Base-by-base conservation (phyloP, 1,140 invertebrate genomes). In the Atta colombica region DNA sequence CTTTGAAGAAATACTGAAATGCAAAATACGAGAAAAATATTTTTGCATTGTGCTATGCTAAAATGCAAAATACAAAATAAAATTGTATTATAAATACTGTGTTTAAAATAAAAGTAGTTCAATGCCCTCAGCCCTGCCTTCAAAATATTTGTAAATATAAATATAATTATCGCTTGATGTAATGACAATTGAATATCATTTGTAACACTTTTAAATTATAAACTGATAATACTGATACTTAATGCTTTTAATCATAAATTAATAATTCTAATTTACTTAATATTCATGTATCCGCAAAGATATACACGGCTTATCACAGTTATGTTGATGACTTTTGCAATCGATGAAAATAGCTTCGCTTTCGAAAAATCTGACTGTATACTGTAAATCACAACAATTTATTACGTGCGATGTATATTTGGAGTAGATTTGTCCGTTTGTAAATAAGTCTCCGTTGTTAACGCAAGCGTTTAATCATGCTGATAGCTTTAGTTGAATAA, bases 401-500 rank as follows among this genome's bases (percentile, higher is more conserved):
- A 45, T 45, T 45, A 45, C 39, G 16, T 28, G 35, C 2, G 18
- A 53, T 25, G 2, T 21, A 53, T 31, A 18, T 84, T 53, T 5
- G 21, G 21, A 21, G 21, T 12, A 4, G 14, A 61, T 84, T 75
- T 49, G 25, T 45, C 18, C 53, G 21, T 58, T 60, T 10, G 14
- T 39, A 49, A 82, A 72, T 60, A 82, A 58, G 49, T 74, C 60
- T 16, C 35, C 12, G 35, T 72, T 82, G 25, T 60, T 31, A 45
- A 35, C 10, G 49, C 12, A 31, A 75, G 45, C 6, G 45, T 16
- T 55, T 7, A 74, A 55, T 84, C 25, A 61, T 45, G 80, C 35
- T 55, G 39, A 74, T 74, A 74, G 55, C 28, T 51, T 14, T 3
- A 72, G 66, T 58, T 58, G 68, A 60, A 82, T 60, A 60, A 74